Evolutionary conservation across 2,797 vertebrate genomes (phyloP).

Genomic region (Tapera naevia): DNA sequence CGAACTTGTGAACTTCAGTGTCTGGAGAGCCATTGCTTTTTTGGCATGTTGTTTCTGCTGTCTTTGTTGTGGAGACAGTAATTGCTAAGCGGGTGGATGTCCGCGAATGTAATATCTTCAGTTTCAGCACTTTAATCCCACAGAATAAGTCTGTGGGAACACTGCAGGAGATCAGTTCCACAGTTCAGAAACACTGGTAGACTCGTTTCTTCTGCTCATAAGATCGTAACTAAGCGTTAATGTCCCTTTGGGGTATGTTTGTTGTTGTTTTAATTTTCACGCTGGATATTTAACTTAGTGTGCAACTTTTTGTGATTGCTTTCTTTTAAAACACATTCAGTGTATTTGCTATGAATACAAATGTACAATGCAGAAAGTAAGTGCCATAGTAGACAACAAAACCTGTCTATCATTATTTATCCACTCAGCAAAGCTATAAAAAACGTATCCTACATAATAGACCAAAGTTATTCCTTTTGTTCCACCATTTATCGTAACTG

Average conservation of each 20-base stretch:
- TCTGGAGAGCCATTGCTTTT: neutral
- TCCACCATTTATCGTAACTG: conserved; percentile 36
- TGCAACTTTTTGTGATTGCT: neutral
- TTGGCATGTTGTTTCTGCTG: neutral
- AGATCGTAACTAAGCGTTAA: neutral
- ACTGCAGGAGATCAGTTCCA: neutral
- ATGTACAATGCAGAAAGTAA: conserved; percentile 8
- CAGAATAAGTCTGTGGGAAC: neutral
- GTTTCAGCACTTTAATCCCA: neutral
- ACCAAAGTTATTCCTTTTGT: conserved; percentile 22
- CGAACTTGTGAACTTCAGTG: neutral
- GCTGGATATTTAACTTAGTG: neutral
- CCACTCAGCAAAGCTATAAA: conserved; percentile 35
- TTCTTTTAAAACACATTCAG: conserved; percentile 7
- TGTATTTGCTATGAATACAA: conserved; percentile 3
- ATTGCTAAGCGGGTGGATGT: neutral
- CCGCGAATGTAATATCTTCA: neutral
- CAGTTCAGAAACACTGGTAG: neutral
- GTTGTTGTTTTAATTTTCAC: conserved; percentile 30
- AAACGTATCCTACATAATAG: neutral
- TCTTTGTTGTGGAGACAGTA: neutral
- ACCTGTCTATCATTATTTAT: conserved; percentile 29
- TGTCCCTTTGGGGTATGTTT: neutral
- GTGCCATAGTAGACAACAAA: neutral
- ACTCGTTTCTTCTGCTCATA: neutral